A percentile compares a stretch with the other conserved stretches of the same genome.
Conservation (phyloP, 2,113 vertebrate species). For the Uria aalge region DNA sequence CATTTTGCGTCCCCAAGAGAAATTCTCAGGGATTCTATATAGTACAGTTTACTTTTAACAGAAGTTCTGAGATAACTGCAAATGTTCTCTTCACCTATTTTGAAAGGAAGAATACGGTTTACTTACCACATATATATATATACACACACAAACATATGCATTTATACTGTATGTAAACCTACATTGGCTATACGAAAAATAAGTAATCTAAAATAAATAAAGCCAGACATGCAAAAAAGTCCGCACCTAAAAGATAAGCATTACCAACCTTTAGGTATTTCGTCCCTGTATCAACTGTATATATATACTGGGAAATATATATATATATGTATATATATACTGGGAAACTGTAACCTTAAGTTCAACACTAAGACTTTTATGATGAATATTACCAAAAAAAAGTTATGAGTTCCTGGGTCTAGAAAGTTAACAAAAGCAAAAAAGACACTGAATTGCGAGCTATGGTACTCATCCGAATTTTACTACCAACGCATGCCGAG, state of each 20-base stretch:
- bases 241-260: not conserved
- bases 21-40: not conserved
- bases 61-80: not conserved
- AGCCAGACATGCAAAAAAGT: not conserved
- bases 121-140: not conserved
- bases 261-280: not conserved
- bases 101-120: not conserved
- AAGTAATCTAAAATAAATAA: not conserved
- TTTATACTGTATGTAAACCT: not conserved
- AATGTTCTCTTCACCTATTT: not conserved
- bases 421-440: not conserved
- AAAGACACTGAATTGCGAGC: not conserved
- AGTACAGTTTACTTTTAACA: not conserved
- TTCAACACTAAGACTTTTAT: not conserved
- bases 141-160: not conserved
- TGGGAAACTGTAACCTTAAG: not conserved
- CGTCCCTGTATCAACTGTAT: not conserved
- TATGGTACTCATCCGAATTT: not conserved
- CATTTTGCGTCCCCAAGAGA: not conserved
- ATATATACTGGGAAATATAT: too few relatives aligned
- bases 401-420: not conserved
- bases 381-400: not conserved
- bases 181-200: not conserved
- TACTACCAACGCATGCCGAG: not conserved
- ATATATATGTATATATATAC: too few relatives aligned